Evolutionary conservation across 2,113 vertebrate genomes (phyloP).

Genomic region (Daphoenositta chrysoptera): DNA sequence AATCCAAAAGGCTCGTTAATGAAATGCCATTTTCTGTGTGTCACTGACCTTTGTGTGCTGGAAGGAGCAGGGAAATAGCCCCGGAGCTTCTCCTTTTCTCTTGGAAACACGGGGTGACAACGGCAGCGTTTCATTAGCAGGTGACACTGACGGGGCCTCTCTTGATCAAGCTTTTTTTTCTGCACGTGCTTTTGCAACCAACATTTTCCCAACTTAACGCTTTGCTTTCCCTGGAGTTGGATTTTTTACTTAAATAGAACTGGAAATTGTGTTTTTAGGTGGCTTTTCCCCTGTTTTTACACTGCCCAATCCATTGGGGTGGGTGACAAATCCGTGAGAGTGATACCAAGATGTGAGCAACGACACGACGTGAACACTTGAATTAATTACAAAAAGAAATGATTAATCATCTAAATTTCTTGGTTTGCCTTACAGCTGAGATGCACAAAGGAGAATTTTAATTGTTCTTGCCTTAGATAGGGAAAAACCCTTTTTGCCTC

Average conservation of each 20-base stretch:
- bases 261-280: neutral
- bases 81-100: neutral
- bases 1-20: conserved; percentile 28
- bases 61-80: neutral
- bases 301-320: accelerated
- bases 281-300: neutral
- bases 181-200: neutral
- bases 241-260: neutral
- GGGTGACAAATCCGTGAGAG: neutral
- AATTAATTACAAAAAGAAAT: neutral
- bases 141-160: neutral
- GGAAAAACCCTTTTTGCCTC: neutral
- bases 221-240: neutral
- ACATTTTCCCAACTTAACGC: neutral
- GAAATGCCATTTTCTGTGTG: conserved; percentile 33
- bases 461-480: neutral
- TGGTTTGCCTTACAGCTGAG: neutral
- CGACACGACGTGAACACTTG: neutral
- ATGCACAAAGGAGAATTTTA: neutral
- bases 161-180: neutral
- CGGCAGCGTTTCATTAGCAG: neutral
- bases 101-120: neutral
- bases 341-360: neutral
- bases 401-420: neutral
- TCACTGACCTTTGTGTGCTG: conserved; percentile 43